Evolutionary conservation across 1,140 invertebrate genomes (phyloP).

Genomic region (Daktulosphaira vitifoliae): DNA sequence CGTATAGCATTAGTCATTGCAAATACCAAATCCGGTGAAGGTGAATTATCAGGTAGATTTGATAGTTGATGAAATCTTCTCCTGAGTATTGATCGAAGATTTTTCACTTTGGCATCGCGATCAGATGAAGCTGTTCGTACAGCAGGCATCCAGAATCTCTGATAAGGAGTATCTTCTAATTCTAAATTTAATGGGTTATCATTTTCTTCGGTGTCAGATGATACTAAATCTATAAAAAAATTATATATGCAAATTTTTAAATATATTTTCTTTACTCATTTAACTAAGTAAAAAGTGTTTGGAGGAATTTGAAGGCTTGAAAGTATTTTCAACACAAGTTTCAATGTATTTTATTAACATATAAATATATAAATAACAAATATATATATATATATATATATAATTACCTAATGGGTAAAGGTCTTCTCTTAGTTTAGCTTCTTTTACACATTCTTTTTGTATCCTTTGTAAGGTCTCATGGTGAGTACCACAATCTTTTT

Average conservation of each 20-base stretch:
- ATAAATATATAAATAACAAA: too few species aligned
- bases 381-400: conserved; percentile 33
- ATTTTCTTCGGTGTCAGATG: conserved; percentile 1
- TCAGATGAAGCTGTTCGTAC: conserved; percentile 1
- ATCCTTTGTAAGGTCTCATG: conserved; percentile 41
- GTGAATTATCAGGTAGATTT: conserved; percentile 23
- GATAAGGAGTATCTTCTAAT: conserved; percentile 20
- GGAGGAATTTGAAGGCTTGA: too few species aligned
- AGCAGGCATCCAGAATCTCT: conserved; percentile 19
- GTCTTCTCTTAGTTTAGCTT: conserved; percentile 42
- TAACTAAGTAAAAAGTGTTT: too few species aligned
- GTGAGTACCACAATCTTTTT: conserved; percentile 37
- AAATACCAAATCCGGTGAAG: conserved; percentile 26
- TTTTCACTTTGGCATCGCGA: conserved; percentile 21
- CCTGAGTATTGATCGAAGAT: conserved; percentile 7
- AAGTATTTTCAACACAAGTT: too few species aligned
- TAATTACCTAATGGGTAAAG: conserved; percentile 44
- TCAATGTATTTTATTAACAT: too few species aligned
- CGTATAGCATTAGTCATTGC: conserved; percentile 16
- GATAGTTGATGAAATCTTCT: conserved; percentile 30
- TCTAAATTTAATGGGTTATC: conserved; percentile 17
- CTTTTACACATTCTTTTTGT: conserved; percentile 36
- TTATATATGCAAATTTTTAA: not conserved
- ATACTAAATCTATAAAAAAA: conserved; percentile 16
- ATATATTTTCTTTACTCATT: too few species aligned